Base-by-base conservation (phyloP, 1,140 invertebrate species). In the Luehdorfia chinensis region DNA sequence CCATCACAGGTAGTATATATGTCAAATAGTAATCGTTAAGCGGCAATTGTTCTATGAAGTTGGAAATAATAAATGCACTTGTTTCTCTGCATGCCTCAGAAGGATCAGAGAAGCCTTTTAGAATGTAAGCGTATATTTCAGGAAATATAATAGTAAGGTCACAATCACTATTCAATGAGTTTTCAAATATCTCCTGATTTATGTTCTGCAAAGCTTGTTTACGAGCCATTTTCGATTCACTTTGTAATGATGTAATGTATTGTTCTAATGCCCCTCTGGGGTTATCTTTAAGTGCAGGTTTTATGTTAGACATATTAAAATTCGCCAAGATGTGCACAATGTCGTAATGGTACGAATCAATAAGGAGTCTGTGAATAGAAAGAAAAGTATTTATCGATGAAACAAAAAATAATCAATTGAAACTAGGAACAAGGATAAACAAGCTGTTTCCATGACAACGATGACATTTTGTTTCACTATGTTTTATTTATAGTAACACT, bases 1-100 rank as follows among this genome's bases (percentile, higher is more conserved):
- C 89, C 31, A 97, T 71, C 6, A 93, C 89, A 6, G 95, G 93
- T 9, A 96, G 88, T n/a, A 96, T 83, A 51, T 93, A 92, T 0
- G 91, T 90, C 21, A 96, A 84, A 67, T 93, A 91, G 39, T 91
- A 92, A 49, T 94, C 93, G 60, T 90, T 88, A 0, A 84, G 46
- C 3, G 77, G 80, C 8, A 86, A 57, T 6, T 57, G 65, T 15
- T 83, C 66, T 9, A 87, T 70, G 27, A 87, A 87, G 36, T 75
- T 76, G 0, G 75, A 72, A 31, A 84, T 73, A 23, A 87, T 84
- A 8, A 43, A 39, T 8, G 69, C 70, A n/a, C 84, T 65, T 36
- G 48, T 53, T 18, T 84, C 81, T 19, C 84, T 64, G 46, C 85
- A 86, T 1, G 67, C 71, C 59, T 87, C 85, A 0, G 85, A 78